These are phyloP conservation scores for Dryococelus australis DNA, from an alignment of 2,888 invertebrate species.

Conservation along the genomic window DNA sequence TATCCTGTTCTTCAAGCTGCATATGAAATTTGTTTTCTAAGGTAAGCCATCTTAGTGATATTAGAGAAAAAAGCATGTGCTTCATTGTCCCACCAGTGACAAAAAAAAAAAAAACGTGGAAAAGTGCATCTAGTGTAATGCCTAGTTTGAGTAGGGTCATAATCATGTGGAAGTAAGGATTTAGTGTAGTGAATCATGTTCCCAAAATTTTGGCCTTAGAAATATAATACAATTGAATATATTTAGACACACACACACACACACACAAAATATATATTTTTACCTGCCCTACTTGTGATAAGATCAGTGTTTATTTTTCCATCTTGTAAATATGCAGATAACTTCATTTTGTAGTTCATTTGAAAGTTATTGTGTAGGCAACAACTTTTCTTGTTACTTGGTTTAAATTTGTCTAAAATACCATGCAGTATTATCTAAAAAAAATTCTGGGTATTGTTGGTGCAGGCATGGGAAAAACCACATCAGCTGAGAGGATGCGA, in stretches of 20 bases:
- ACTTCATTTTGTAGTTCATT: neutral
- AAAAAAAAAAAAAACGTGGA: neutral
- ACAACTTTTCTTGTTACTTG: neutral
- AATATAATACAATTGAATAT: too few relatives aligned
- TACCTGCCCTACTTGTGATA: neutral
- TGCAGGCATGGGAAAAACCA: neutral
- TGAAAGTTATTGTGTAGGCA: neutral
- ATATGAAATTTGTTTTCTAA: neutral
- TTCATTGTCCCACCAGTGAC: neutral
- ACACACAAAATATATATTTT: neutral
- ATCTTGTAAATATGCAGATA: neutral
- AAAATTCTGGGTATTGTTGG: neutral
- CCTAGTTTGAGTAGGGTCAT: neutral
- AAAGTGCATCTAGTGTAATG: neutral
- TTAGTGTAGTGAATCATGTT: neutral
- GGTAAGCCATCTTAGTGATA: neutral
- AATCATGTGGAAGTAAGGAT: neutral
- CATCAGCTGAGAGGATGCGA: neutral
- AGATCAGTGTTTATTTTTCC: neutral
- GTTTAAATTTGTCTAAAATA: constrained; percentile 1
- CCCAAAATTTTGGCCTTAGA: neutral
- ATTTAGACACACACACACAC: too few relatives aligned
- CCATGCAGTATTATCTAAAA: neutral
- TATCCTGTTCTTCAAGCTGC: neutral
- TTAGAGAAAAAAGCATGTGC: neutral